Evolutionary conservation across 2,113 vertebrate species (phyloP).

Genomic region (Dromiciops gliroides): DNA sequence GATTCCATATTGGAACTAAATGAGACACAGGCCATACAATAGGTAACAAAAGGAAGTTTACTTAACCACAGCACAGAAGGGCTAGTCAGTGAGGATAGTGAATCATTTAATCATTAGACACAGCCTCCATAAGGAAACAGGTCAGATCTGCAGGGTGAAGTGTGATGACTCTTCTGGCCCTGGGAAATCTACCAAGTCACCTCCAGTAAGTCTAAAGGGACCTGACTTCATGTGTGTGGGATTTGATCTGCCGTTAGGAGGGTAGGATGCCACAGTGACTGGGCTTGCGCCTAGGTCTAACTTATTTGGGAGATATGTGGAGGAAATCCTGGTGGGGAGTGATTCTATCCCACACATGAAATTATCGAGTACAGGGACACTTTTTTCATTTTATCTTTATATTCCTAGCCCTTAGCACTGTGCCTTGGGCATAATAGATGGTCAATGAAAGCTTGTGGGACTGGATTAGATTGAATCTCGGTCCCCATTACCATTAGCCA

Average conservation of each 20-base stretch:
- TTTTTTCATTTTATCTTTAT: background rate
- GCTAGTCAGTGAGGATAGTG: background rate
- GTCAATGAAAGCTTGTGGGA: background rate
- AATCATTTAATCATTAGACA: background rate
- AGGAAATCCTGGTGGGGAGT: background rate
- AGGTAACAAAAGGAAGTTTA: background rate
- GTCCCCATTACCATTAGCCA: background rate
- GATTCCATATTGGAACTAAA: background rate
- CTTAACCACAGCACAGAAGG: background rate
- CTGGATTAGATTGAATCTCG: background rate
- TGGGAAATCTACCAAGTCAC: background rate
- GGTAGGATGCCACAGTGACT: background rate
- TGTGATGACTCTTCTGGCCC: too few relatives aligned
- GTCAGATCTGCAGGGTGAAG: background rate
- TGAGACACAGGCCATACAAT: background rate
- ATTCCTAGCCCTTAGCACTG: background rate
- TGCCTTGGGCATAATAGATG: background rate
- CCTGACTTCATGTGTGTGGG: background rate
- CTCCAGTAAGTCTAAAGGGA: background rate
- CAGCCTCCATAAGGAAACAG: background rate
- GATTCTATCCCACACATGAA: background rate
- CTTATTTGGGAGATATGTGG: background rate
- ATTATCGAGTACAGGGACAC: background rate
- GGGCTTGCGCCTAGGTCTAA: background rate
- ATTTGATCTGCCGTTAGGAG: background rate